These are phyloP conservation scores for Lycaena phlaeas DNA, from an alignment of 2,888 invertebrate genomes.

Conservation along the genomic window DNA sequence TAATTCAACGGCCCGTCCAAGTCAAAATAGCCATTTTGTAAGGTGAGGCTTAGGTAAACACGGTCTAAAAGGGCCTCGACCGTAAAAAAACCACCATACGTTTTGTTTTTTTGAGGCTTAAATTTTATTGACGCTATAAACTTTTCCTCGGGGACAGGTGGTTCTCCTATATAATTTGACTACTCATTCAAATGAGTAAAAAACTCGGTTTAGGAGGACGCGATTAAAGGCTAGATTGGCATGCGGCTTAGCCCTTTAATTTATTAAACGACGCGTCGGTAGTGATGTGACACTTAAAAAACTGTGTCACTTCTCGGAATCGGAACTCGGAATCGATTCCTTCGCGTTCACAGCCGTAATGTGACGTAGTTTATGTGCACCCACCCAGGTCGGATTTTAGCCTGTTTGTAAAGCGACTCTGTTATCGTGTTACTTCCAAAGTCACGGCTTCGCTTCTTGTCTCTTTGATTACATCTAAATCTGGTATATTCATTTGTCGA, in stretches of 20 bases:
- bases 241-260: constrained; percentile 52
- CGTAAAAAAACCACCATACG: constrained; percentile 55
- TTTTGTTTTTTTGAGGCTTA: constrained; percentile 68
- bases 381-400: constrained; percentile 29
- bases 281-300: constrained; percentile 71
- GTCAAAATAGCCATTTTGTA: constrained; percentile 70
- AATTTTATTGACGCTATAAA: constrained; percentile 71
- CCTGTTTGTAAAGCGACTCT: constrained; percentile 48
- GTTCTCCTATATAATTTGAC: constrained; percentile 68
- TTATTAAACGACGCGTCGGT: constrained; percentile 67
- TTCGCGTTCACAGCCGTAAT: constrained; percentile 66
- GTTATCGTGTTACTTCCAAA: constrained; percentile 53
- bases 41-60: constrained; percentile 73
- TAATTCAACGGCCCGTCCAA: constrained; percentile 59
- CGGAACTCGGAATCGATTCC: constrained; percentile 69
- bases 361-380: constrained; percentile 57
- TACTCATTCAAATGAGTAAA: constrained; percentile 38
- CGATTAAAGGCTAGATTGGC: constrained; percentile 56
- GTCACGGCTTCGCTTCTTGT: no score
- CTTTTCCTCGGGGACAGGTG: constrained; percentile 72
- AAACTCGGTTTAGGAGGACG: constrained; percentile 43
- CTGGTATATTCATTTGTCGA: constrained; percentile 54
- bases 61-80: constrained; percentile 60
- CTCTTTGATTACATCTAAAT: constrained; percentile 60
- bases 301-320: constrained; percentile 71